These are phyloP conservation scores for Eurytoma adleriae DNA, from an alignment of 2,888 invertebrate genomes.

Conservation along the genomic window DNA sequence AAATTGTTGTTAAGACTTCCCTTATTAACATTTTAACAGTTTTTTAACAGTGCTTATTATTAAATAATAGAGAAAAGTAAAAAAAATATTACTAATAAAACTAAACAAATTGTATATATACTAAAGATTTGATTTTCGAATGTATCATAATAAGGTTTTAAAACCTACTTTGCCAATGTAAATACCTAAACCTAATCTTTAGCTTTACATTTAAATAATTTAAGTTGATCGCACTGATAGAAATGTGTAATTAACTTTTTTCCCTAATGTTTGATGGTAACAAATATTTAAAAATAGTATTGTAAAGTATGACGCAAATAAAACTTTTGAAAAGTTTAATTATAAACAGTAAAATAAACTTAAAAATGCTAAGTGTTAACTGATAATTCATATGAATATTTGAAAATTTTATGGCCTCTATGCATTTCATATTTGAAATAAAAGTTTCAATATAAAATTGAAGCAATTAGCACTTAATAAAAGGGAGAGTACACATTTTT, in stretches of 20 bases:
- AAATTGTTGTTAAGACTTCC: slow-evolving; percentile 26
- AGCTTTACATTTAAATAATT: slow-evolving; percentile 35
- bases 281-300: no score
- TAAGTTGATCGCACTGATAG: slow-evolving; percentile 25
- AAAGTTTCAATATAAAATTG: no score
- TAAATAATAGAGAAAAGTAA: background rate
- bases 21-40: no score
- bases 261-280: background rate
- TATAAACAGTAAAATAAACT: no score
- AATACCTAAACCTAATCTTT: slow-evolving; percentile 34
- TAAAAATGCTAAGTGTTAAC: no score
- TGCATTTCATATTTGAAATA: no score
- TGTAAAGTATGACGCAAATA: no score
- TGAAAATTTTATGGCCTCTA: no score
- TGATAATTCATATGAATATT: no score
- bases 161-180: slow-evolving; percentile 50
- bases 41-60: no score
- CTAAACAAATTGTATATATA: slow-evolving; percentile 54
- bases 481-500: slow-evolving; percentile 29
- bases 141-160: slow-evolving; percentile 49
- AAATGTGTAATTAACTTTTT: slow-evolving; percentile 19
- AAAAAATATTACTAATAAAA: slow-evolving; percentile 14
- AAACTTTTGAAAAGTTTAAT: no score
- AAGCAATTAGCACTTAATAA: background rate
- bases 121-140: slow-evolving; percentile 47